Base-by-base conservation (phyloP, 2,888 invertebrate genomes). In the Drosophila atripex region DNA sequence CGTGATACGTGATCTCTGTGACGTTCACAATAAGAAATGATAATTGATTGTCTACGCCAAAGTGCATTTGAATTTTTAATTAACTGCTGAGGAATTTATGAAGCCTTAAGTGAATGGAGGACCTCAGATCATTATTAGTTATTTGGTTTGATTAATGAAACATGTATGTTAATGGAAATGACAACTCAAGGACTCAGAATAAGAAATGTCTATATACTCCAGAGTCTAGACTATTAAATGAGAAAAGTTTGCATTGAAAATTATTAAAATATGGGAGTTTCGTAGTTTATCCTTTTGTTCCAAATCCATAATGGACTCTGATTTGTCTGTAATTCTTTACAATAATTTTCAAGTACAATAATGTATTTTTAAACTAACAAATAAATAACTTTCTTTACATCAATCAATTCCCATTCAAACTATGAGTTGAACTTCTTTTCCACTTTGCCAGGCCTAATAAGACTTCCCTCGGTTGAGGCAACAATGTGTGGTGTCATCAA, bases 401-500 rank as follows among this genome's bases (percentile, higher is more conserved):
- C 14, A 18, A 41, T 16, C 16, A 41, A 9, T 4, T 41, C 8
- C 18, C 18, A 9, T 41, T 11, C 9, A 6, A 35, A 6, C 35
- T 35, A 32, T n/a, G n/a, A 35, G 35, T 35, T n/a, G 9, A 28
- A 28, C 28, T 28, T 6, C 35, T 4, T 4, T 35, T 14, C n/a
- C 66, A 38, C 23, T 16, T 52, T 23, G 45, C 18, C 28, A 28
- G 35, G 18, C 18, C 18, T 18, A 18, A n/a, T n/a, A 21, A 57
- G 39, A 9, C 25, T 32, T 18, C 18, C n/a, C 8, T 8, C n/a
- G 9, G 18, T 2, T 6, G 5, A 14, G 6, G 7, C 12, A 52
- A 65, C 53, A 61, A 18, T 46, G 53, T 30, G 66, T 14, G 39
- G 54, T 64, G 64, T 66, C 64, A 66, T 64, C 54, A 57, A 61